Conservation (phyloP, 2,888 invertebrate genomes). For the Machimus rusticus region DNA sequence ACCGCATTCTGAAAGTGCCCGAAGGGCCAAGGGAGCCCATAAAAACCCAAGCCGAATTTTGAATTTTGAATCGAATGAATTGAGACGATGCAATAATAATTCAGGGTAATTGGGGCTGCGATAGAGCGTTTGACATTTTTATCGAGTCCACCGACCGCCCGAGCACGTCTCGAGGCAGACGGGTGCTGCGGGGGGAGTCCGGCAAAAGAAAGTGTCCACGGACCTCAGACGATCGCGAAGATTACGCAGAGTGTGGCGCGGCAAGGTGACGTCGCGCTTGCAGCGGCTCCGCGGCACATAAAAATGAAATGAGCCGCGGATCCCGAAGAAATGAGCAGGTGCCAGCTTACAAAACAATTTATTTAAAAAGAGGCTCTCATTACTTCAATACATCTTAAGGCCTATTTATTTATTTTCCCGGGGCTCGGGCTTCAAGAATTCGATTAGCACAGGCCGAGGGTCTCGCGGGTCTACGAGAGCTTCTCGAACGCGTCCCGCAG, state of each 20-base stretch:
- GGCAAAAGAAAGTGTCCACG: slow-evolving; percentile 9
- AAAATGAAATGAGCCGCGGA: neutral
- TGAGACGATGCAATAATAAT: neutral
- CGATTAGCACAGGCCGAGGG: neutral
- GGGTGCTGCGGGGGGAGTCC: neutral
- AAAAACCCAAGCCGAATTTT: neutral
- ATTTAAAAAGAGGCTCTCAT: neutral
- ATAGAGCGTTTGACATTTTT: slow-evolving; percentile 31
- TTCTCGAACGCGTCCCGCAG: slow-evolving; percentile 77
- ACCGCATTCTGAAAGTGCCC: neutral
- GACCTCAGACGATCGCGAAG: neutral
- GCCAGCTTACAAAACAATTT: neutral
- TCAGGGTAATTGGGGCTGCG: slow-evolving; percentile 13
- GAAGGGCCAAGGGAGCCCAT: neutral
- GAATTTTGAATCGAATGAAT: neutral
- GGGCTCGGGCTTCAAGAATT: neutral
- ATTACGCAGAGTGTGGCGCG: neutral
- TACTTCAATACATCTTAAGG: neutral
- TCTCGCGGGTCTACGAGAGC: slow-evolving; percentile 48
- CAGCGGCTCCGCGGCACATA: neutral
- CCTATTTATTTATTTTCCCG: neutral
- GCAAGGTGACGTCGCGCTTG: neutral
- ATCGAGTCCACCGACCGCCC: neutral
- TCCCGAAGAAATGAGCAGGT: slow-evolving; percentile 23
- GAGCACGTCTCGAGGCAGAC: neutral